Percentiles rank a stretch among this genome's conserved stretches.
Conservation (phyloP, 2,113 vertebrate genomes). For the Spea bombifrons region DNA sequence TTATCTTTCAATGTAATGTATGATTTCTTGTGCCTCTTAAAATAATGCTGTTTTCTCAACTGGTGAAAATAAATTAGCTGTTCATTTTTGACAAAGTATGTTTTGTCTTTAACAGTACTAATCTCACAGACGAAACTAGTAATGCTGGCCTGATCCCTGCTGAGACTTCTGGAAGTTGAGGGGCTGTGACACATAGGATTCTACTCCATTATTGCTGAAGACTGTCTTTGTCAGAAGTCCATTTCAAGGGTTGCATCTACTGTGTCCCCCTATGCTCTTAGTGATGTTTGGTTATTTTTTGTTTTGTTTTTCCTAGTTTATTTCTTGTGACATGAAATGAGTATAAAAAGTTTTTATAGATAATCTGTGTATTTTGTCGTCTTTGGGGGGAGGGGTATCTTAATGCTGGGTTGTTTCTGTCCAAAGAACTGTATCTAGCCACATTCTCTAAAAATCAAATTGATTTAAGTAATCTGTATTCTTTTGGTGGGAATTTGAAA, state of each 20-base stretch:
- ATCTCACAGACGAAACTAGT: not conserved
- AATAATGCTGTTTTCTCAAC: no score
- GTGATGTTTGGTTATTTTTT: not conserved
- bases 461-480: no score
- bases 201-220: not conserved
- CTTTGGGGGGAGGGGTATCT: not conserved
- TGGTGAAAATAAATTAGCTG: no score
- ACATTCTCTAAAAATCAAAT: no score
- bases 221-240: not conserved
- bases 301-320: not conserved
- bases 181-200: not conserved
- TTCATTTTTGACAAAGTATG: no score
- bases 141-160: not conserved
- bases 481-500: no score
- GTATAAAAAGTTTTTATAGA: not conserved
- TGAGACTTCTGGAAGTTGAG: not conserved
- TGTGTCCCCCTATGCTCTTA: not conserved
- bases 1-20: no score
- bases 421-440: no score
- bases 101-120: not conserved
- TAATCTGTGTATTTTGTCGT: not conserved
- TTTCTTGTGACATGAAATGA: constrained; percentile 1
- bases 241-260: not conserved
- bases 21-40: no score
- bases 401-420: no score